A percentile compares a stretch with the other conserved stretches of the same genome.
Conservation (phyloP, 2,797 vertebrate genomes). For the Dallia pectoralis region DNA sequence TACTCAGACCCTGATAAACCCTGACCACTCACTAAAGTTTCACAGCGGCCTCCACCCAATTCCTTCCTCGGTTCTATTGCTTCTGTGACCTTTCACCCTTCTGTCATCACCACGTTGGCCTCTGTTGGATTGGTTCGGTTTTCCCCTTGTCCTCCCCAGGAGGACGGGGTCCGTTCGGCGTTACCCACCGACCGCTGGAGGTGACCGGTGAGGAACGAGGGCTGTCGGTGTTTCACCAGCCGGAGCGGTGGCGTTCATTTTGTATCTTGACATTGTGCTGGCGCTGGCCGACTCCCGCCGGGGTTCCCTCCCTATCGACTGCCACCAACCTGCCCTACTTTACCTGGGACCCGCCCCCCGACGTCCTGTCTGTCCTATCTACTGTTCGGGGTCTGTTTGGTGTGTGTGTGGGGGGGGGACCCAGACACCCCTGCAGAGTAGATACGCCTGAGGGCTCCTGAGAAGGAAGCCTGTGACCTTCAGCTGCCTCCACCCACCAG, state of each 20-base stretch:
- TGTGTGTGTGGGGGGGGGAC: not conserved
- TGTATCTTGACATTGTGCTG: conserved; percentile 55
- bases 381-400: not conserved
- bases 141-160: conserved; percentile 5
- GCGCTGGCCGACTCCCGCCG: not conserved
- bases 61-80: not conserved
- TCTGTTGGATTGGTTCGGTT: not conserved
- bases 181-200: conserved; percentile 44
- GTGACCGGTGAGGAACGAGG: conserved; percentile 65
- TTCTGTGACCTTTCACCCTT: conserved; percentile 21
- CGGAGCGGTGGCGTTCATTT: conserved; percentile 58
- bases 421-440: conserved; percentile 30
- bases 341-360: conserved; percentile 47
- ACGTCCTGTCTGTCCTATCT: conserved; percentile 20
- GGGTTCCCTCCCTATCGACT: not conserved
- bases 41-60: not conserved
- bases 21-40: not conserved
- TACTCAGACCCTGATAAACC: conserved; percentile 17
- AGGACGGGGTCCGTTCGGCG: not conserved
- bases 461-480: conserved; percentile 50
- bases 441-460: conserved; percentile 30
- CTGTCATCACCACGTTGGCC: not conserved
- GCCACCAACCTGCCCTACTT: conserved; percentile 13
- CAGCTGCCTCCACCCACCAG: conserved; percentile 29
- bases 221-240: conserved; percentile 60